Conservation (phyloP, 2,888 invertebrate species). For the Dinocampus coccinellae region DNA sequence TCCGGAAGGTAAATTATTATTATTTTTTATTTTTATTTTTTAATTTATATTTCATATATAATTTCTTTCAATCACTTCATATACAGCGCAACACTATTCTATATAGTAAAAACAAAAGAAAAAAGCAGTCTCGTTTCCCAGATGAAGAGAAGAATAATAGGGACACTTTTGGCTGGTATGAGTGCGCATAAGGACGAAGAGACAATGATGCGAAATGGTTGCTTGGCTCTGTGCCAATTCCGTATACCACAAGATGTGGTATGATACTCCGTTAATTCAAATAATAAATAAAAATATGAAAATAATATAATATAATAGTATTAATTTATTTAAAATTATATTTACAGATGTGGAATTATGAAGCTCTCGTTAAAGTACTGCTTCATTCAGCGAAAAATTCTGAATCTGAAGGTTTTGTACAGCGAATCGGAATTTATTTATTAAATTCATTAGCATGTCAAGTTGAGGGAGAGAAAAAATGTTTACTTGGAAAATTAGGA, state of each 20-base stretch:
- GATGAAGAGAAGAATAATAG: slow-evolving; percentile 84
- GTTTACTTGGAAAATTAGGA: slow-evolving; percentile 89
- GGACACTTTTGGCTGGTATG: slow-evolving; percentile 90
- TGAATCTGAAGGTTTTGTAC: slow-evolving; percentile 91
- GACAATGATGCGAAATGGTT: slow-evolving; percentile 97
- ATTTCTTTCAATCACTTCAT: slow-evolving; percentile 34
- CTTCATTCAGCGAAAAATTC: slow-evolving; percentile 85
- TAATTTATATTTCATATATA: background rate
- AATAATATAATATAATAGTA: background rate
- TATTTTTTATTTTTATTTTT: slow-evolving; percentile 14
- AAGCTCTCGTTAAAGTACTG: slow-evolving; percentile 85
- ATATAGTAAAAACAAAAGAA: slow-evolving; percentile 91
- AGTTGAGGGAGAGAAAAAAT: slow-evolving; percentile 93
- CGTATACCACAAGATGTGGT: slow-evolving; percentile 96
- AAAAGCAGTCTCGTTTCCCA: slow-evolving; percentile 80
- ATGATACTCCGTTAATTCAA: slow-evolving; percentile 63
- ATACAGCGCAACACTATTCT: slow-evolving; percentile 91
- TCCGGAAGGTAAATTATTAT: slow-evolving; percentile 79
- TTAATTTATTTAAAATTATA: slow-evolving; percentile 18
- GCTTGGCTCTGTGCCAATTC: slow-evolving; percentile 94
- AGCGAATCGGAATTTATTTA: slow-evolving; percentile 93
- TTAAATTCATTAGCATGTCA: slow-evolving; percentile 97
- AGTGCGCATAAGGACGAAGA: slow-evolving; percentile 86
- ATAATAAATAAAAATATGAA: background rate
- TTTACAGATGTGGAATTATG: slow-evolving; percentile 88